Evolutionary conservation across 2,888 invertebrate genomes (phyloP), one percentile per base, ranked within the genome.

Genomic region (Sialis fuliginosa): DNA sequence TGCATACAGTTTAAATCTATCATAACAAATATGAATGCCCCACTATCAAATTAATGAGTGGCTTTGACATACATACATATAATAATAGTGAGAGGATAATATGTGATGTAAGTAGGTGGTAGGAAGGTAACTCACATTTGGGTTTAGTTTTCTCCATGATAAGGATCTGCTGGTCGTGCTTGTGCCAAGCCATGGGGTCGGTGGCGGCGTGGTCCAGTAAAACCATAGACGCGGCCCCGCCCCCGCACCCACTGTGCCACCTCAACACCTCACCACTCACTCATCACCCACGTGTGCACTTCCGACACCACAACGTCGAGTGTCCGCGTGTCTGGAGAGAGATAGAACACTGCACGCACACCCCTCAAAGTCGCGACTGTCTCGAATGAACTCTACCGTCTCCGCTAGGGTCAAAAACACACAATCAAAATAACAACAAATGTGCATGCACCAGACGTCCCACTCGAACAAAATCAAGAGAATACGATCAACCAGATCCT

Each of bases 121-220:
- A 22, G 22, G 22, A 22, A 22, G 22, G 22, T 13, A 6, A 73
- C 77, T 75, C 65, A 78, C 79, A 68, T 72, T 79, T 79, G 59
- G 72, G 73, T 69, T 78, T 78, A 63, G 71, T 73, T 69, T 77
- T 78, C 65, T 79, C 79, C 76, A 79, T 74, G 62, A 78, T 74
- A 74, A 79, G 74, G 67, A 77, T 73, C 67, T 79, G 79, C 67
- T 79, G 79, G 67, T 79, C 78, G 70, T 80, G 79, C 68, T 79
- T 78, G 65, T 79, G 79, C 79, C 79, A 79, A 71, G 77, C 77
- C 77, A 77, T 77, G 68, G 74, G 73, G 70, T 72, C 72, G 57
- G 56, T 56, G 55, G 57, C 58, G 53, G 56, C 57, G 56, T 58
- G 49, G 33, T 47, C 50, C 33, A 50, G 48, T 54, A 60, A 57